Base-by-base conservation (phyloP, 2,888 invertebrate species). In the Anoplius nigerrimus region DNA sequence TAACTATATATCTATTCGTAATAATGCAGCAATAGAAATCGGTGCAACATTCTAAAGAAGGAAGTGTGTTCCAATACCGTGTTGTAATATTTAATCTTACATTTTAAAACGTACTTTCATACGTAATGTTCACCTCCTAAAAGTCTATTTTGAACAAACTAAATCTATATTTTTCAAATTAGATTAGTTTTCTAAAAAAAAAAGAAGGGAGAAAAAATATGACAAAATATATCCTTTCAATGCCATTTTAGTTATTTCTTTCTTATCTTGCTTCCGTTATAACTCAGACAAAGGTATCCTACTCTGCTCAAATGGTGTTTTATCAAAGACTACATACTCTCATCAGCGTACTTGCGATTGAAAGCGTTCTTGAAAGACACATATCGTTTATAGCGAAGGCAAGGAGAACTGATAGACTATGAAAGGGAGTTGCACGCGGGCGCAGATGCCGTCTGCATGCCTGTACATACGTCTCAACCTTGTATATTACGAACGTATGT, bases 21-120 rank as follows among this genome's bases (percentile, higher is more conserved):
- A 72, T 62, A 71, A 76, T 51, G 71, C 78, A 82, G 79, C 83
- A 84, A 84, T 85, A 85, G 80, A 34, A 13, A 78, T 74, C 69
- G 72, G 66, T 76, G 74, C 78, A 68, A 78, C 75, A 76, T 84
- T 83, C 78, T 78, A 81, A 84, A 84, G 71, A 78, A 60, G 67
- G 72, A 75, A 81, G 77, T 80, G 83, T 84, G 82, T 84, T 83
- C 84, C 81, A 75, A 58, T 61, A 68, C 69, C 34, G 34, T 43
- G 27, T 60, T 42, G 58, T 66, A 43, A 54, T 57, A 65, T 57
- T 69, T 71, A 60, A 42, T 52, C 51, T 59, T 64, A 55, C 58
- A 67, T 59, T 56, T 64, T 68, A 52, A 20, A 45, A 62, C 66
- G 55, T 65, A 21, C 21, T 34, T 56, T 54, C 69, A 69, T 58